Percentiles rank a stretch among this genome's conserved stretches.
Evolutionary conservation across 2,113 vertebrate species (phyloP).

Genomic region (Opisthocomus hoazin): DNA sequence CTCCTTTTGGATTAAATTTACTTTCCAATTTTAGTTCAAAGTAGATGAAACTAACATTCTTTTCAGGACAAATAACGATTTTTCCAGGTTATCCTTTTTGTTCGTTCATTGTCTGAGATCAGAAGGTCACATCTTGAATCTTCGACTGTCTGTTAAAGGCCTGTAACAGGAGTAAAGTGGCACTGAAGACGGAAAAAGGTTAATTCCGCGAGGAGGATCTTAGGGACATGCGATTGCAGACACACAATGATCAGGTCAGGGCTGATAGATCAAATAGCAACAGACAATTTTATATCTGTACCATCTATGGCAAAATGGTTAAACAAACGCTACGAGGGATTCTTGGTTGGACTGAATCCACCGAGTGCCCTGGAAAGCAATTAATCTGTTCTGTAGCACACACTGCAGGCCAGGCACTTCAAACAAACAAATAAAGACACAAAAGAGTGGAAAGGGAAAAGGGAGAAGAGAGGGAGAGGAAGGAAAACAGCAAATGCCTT

Average conservation of each 20-base stretch:
- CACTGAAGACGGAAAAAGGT: background rate
- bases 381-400: background rate
- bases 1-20: background rate
- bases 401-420: fast-evolving
- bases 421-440: background rate
- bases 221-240: background rate
- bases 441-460: background rate
- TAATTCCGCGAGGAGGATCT: background rate
- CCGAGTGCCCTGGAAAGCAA: background rate
- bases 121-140: background rate
- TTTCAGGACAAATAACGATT: background rate
- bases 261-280: background rate
- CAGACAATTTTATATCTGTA: background rate
- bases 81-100: background rate
- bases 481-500: background rate
- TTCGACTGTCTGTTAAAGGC: background rate
- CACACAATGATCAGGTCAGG: background rate
- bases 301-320: background rate
- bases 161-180: background rate
- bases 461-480: background rate
- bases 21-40: background rate
- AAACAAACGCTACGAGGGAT: background rate
- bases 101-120: background rate
- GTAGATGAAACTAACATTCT: background rate
- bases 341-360: background rate